Evolutionary conservation across 2,113 vertebrate species (phyloP).

Genomic region (Ceyx cyanopectus): DNA sequence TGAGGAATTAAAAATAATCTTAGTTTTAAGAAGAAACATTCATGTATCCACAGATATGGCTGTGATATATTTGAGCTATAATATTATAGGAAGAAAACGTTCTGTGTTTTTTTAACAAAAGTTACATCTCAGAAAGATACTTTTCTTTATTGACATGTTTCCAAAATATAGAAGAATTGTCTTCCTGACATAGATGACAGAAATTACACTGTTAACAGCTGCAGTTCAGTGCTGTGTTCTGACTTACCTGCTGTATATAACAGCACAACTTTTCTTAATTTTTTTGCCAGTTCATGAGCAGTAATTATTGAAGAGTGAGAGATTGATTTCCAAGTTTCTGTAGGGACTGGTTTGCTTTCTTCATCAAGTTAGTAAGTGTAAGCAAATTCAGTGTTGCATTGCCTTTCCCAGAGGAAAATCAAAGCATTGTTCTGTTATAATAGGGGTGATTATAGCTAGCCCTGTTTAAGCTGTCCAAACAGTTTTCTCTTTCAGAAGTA

Average conservation of each 20-base stretch:
- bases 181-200: not conserved
- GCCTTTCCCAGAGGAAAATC: not conserved
- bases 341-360: not conserved
- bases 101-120: not conserved
- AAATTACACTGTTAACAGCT: not conserved
- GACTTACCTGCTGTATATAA: not conserved
- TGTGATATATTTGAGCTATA: not conserved
- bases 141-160: not conserved
- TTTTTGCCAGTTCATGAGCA: not conserved
- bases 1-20: not conserved
- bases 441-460: not conserved
- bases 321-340: conserved; percentile 4
- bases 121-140: not conserved
- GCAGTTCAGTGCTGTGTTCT: not conserved
- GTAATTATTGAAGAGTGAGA: conserved; percentile 8
- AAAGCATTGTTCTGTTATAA: conserved; percentile 1
- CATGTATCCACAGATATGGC: not conserved
- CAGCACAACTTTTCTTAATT: not conserved
- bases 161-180: not conserved
- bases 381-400: not conserved
- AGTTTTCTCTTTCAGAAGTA: not conserved
- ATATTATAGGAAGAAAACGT: not conserved
- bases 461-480: not conserved
- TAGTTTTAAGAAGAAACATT: not conserved
- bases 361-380: not conserved